These are phyloP conservation scores for Rattus norvegicus DNA, from an alignment of 2,113 vertebrate species.

Conservation along the genomic window DNA sequence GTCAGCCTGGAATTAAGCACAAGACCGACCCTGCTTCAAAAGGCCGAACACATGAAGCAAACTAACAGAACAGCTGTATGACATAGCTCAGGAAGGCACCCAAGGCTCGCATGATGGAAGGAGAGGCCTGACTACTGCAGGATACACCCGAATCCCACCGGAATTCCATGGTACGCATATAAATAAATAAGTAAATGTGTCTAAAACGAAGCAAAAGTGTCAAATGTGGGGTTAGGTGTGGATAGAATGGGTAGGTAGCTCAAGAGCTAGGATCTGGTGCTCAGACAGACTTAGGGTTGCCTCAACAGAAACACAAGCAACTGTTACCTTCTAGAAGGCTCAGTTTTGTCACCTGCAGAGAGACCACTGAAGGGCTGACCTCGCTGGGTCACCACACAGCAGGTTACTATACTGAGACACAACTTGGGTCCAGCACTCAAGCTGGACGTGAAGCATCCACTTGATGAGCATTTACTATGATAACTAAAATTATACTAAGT, in stretches of 20 bases:
- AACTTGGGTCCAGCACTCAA: not conserved
- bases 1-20: not conserved
- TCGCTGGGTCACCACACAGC: rapidly evolving
- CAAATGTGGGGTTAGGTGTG: not conserved
- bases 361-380: not conserved
- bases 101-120: not conserved
- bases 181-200: not conserved
- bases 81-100: not conserved
- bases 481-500: not conserved
- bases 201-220: too few species aligned
- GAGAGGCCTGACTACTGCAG: not conserved
- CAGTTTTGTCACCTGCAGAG: not conserved
- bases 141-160: not conserved
- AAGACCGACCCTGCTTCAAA: not conserved
- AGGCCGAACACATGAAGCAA: not conserved
- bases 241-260: not conserved
- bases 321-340: not conserved
- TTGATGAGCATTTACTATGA: not conserved
- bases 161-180: not conserved
- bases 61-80: not conserved
- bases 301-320: not conserved
- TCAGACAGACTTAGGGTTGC: not conserved
- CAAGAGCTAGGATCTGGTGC: not conserved
- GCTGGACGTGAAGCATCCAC: not conserved
- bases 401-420: not conserved